A percentile compares a stretch with the other conserved stretches of the same genome.
These are phyloP conservation scores for Rhynchonycteris naso DNA, from an alignment of 2,797 vertebrate species.

Conservation along the genomic window DNA sequence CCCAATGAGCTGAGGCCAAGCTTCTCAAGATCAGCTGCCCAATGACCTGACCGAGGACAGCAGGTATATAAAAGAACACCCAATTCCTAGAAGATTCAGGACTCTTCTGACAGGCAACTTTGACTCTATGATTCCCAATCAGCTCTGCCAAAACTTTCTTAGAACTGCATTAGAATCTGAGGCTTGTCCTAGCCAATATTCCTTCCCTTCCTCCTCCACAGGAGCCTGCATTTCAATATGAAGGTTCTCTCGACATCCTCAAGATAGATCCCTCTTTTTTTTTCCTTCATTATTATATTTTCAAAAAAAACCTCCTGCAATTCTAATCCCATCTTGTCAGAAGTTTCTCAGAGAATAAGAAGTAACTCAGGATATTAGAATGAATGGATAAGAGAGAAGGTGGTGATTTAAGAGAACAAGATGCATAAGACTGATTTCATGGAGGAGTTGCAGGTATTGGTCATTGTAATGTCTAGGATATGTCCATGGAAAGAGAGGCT, in stretches of 20 bases:
- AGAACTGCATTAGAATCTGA: neutral
- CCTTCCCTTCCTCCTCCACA: neutral
- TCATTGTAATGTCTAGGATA: neutral
- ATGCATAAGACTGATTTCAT: neutral
- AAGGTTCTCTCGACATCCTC: neutral
- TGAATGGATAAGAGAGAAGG: neutral
- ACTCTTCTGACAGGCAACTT: neutral
- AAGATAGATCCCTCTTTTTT: neutral
- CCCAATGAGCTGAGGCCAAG: neutral
- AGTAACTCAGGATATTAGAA: neutral
- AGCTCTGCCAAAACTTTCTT: neutral
- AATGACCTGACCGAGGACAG: neutral
- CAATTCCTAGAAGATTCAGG: rapidly evolving
- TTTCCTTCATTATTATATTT: neutral
- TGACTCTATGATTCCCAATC: neutral
- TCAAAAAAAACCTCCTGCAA: neutral
- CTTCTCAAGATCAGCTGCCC: neutral
- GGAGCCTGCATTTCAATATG: neutral
- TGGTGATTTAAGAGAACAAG: neutral
- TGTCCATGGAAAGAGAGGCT: neutral
- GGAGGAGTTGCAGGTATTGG: neutral
- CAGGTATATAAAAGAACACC: neutral
- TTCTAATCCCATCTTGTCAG: neutral
- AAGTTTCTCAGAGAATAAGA: neutral
- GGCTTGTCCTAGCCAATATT: neutral